These are phyloP conservation scores for Ochlodes sylvanus DNA, from an alignment of 2,888 invertebrate species.

Conservation along the genomic window DNA sequence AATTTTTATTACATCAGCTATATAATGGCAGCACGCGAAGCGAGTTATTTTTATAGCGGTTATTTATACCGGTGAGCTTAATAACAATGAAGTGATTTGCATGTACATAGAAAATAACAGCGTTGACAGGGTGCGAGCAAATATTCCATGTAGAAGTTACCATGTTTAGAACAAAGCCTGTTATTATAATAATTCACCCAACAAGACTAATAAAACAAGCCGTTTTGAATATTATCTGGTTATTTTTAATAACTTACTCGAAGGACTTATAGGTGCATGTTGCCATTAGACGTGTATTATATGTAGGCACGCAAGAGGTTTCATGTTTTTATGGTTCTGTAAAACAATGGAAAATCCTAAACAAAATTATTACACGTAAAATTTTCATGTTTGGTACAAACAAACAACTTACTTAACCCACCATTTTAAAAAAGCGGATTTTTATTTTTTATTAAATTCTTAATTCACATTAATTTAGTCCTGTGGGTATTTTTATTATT, in stretches of 20 bases:
- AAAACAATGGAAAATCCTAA: no score
- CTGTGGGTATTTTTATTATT: no score
- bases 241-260: slow-evolving; percentile 6
- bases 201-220: slow-evolving; percentile 9
- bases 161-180: slow-evolving; percentile 31
- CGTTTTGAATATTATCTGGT: slow-evolving; percentile 4
- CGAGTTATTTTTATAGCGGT: slow-evolving; percentile 53
- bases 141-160: slow-evolving; percentile 40
- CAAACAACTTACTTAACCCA: no score
- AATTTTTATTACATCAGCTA: slow-evolving; percentile 9
- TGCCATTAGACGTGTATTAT: neutral
- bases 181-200: slow-evolving; percentile 29
- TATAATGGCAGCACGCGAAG: slow-evolving; percentile 50
- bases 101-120: slow-evolving; percentile 61
- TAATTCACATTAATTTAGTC: no score
- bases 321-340: neutral
- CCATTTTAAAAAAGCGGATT: no score
- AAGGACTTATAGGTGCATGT: neutral
- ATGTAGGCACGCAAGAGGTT: neutral
- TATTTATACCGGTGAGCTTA: slow-evolving; percentile 49
- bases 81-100: slow-evolving; percentile 70
- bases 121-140: slow-evolving; percentile 44
- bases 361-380: no score
- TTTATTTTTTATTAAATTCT: no score
- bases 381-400: no score